phyloP scores from a whole-genome alignment of 2,113 vertebrate species.

The Nothobranchius kuhntae region DNA sequence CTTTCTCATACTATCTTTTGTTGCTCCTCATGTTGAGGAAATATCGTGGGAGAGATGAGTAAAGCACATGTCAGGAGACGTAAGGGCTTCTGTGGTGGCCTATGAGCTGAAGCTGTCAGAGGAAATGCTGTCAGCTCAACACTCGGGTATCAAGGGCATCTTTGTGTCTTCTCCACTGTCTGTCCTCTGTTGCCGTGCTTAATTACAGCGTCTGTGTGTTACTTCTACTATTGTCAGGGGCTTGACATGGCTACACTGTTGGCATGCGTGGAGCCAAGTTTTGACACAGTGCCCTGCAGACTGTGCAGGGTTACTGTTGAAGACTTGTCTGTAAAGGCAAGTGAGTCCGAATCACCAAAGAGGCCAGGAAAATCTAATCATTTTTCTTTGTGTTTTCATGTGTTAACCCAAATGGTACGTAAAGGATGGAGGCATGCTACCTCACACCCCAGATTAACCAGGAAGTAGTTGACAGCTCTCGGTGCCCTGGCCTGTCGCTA shows the following conservation, averaged over 20 bases:
- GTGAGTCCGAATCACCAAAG: constrained; percentile 24
- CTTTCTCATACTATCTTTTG: constrained; percentile 27
- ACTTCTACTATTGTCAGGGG: constrained; percentile 63
- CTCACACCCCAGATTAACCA: constrained; percentile 75
- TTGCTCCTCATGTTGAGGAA: constrained; percentile 53
- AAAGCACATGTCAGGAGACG: constrained; percentile 77
- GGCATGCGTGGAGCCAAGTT: constrained; percentile 60
- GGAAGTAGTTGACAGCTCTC: constrained; percentile 82
- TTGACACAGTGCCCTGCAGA: constrained; percentile 71
- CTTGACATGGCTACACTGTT: constrained; percentile 69
- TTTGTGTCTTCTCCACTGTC: constrained; percentile 53
- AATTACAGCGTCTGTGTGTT: constrained; percentile 63
- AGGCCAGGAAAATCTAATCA: constrained; percentile 21
- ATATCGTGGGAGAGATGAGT: constrained; percentile 69
- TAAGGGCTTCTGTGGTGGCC: constrained; percentile 62
- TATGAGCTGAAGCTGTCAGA: constrained; percentile 75
- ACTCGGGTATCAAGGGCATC: constrained; percentile 75
- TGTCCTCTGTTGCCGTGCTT: constrained; percentile 68
- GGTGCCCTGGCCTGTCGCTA: constrained; percentile 68
- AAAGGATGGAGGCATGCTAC: constrained; percentile 48
- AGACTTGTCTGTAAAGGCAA: constrained; percentile 49
- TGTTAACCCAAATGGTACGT: constrained; percentile 12
- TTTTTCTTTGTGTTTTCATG: neutral
- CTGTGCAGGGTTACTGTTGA: constrained; percentile 56
- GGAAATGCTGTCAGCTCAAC: constrained; percentile 74